A percentile compares a stretch with the other conserved stretches of the same genome.
phyloP scores from a whole-genome alignment of 2,113 vertebrate genomes.

The Tetrao urogallus region DNA sequence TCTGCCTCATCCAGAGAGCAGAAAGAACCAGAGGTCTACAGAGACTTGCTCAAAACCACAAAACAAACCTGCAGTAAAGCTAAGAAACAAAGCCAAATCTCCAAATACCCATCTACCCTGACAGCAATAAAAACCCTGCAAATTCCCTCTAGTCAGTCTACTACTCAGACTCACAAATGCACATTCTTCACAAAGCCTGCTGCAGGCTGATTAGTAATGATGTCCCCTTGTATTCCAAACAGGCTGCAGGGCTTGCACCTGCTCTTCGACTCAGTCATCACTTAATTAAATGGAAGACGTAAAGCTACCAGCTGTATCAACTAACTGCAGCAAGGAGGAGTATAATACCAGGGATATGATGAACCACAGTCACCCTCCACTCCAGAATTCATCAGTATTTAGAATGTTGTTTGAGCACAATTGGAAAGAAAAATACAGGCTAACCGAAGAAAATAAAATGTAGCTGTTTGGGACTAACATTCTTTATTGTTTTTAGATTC shows the following conservation, averaged over 20 bases:
- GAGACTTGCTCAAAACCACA: not conserved
- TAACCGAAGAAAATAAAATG: not conserved
- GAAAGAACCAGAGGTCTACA: not conserved
- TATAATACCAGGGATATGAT: not conserved
- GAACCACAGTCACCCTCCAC: not conserved
- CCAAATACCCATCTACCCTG: not conserved
- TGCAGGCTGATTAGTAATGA: not conserved
- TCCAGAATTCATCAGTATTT: slow-evolving; percentile 27
- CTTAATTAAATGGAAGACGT: slow-evolving; percentile 45
- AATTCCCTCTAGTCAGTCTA: not conserved
- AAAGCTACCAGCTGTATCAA: slow-evolving; percentile 36
- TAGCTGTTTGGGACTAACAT: not conserved
- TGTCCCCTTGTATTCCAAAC: not conserved
- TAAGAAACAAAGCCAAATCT: not conserved
- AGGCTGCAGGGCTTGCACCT: not conserved
- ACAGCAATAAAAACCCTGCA: not conserved
- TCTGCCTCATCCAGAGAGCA: not conserved
- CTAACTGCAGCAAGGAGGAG: slow-evolving; percentile 18
- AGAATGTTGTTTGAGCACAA: not conserved
- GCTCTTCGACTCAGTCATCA: slow-evolving; percentile 7
- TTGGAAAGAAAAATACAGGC: not conserved
- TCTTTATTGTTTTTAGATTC: not conserved
- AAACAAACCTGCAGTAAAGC: not conserved
- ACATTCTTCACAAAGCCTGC: not conserved
- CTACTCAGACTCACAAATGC: not conserved